Conservation (phyloP, 2,113 vertebrate genomes). For the Ceyx margarethae region DNA sequence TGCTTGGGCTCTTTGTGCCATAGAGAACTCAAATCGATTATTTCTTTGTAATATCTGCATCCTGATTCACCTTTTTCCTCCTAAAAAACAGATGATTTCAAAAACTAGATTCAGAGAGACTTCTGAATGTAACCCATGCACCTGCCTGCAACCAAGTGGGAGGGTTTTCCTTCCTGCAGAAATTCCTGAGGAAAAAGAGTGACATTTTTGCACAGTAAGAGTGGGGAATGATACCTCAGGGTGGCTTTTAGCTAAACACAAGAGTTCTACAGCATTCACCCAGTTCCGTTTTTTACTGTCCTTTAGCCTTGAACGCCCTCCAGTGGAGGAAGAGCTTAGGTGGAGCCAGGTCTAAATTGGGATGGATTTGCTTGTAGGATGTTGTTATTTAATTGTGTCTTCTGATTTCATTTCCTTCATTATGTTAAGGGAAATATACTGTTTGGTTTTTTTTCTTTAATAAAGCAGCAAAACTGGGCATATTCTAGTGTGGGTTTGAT, state of each 20-base stretch:
- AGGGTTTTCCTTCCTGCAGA: neutral
- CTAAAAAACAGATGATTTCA: neutral
- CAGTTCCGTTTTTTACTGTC: neutral
- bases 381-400: neutral
- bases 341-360: neutral
- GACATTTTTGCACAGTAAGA: neutral
- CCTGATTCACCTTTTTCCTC: neutral
- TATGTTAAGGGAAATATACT: neutral
- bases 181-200: neutral
- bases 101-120: neutral
- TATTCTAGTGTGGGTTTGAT: neutral
- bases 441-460: neutral
- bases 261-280: neutral
- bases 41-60: neutral
- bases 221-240: neutral
- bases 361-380: neutral
- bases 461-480: neutral
- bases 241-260: neutral
- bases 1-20: neutral
- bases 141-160: neutral
- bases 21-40: neutral
- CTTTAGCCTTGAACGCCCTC: slow-evolving; percentile 46
- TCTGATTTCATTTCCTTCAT: neutral
- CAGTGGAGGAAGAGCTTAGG: neutral
- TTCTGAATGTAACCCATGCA: rapidly evolving